Percentiles rank a stretch among this genome's conserved stretches.
Evolutionary conservation across 2,888 invertebrate genomes (phyloP).

Genomic region (Sinopyrophorus schimmeli): DNA sequence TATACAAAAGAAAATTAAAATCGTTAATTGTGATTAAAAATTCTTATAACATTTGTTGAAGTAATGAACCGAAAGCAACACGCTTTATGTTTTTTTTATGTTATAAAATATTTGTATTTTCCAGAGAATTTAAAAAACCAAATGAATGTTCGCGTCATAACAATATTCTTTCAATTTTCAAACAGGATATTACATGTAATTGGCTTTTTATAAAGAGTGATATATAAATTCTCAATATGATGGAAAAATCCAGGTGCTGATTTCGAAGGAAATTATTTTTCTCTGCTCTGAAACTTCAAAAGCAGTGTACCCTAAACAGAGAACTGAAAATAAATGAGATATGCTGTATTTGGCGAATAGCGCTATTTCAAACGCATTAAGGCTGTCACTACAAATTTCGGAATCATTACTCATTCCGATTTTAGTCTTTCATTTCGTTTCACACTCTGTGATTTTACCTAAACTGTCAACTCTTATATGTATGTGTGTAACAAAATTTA

Average conservation of each 20-base stretch:
- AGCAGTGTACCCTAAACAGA: conserved; percentile 41
- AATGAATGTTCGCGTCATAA: conserved; percentile 23
- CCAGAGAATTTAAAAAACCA: conserved; percentile 20
- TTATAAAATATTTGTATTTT: no score
- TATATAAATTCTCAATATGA: conserved; percentile 30
- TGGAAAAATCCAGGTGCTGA: conserved; percentile 33
- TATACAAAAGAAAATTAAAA: no score
- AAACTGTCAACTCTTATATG: conserved; percentile 32
- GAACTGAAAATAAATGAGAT: conserved; percentile 45
- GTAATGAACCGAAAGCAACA: no score
- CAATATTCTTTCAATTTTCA: conserved; percentile 26
- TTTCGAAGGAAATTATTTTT: conserved; percentile 40
- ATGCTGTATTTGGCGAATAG: conserved; percentile 40
- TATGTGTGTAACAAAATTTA: conserved; percentile 25
- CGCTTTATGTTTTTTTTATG: no score
- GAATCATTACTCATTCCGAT: conserved; percentile 48
- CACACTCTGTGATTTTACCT: conserved; percentile 37
- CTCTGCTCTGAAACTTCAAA: conserved; percentile 42
- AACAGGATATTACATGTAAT: conserved; percentile 31
- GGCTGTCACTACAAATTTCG: conserved; percentile 48
- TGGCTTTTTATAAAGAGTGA: conserved; percentile 29
- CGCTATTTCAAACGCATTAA: conserved; percentile 45
- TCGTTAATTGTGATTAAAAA: no score
- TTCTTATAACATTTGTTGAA: no score
- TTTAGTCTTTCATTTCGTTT: conserved; percentile 37